Conservation (phyloP, 2,113 vertebrate genomes). For the Labrus mixtus region DNA sequence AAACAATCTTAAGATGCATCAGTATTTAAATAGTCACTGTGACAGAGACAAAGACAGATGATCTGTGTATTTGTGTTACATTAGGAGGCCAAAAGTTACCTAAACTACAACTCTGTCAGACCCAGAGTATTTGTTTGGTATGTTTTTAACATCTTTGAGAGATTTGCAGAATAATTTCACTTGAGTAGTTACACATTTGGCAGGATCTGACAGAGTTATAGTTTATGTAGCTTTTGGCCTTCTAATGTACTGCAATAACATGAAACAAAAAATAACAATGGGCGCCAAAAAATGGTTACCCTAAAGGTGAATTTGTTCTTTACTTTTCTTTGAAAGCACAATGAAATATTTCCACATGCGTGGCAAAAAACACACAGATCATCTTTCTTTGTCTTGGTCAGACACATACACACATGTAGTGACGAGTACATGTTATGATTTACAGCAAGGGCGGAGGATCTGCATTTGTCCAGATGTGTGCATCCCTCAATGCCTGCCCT, state of each 20-base stretch:
- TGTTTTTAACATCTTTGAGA: too few relatives aligned
- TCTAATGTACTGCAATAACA: conserved; percentile 11
- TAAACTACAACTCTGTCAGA: conserved; percentile 21
- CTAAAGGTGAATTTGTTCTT: conserved; percentile 11
- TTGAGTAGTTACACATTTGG: neutral
- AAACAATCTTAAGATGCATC: too few relatives aligned
- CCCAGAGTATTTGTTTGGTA: too few relatives aligned
- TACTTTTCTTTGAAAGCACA: conserved; percentile 20
- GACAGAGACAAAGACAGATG: conserved; percentile 48
- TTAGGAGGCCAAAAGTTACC: conserved; percentile 28
- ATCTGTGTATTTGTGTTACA: conserved; percentile 33
- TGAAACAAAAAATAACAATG: conserved; percentile 10
- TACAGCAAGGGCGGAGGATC: conserved; percentile 68
- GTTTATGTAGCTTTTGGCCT: conserved; percentile 29
- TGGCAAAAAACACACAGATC: conserved; percentile 46
- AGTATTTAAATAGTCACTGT: too few relatives aligned
- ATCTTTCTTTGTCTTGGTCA: conserved; percentile 56
- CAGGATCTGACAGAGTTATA: conserved; percentile 13
- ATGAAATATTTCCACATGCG: conserved; percentile 50
- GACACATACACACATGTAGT: conserved; percentile 52
- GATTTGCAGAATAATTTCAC: neutral
- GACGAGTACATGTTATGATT: conserved; percentile 72
- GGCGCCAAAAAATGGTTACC: conserved; percentile 13
- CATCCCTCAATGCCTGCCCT: conserved; percentile 76
- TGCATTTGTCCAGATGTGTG: conserved; percentile 82